Evolutionary conservation across 1,140 invertebrate genomes (phyloP), one percentile per base, ranked within the genome.

Genomic region (fruit fly (Drosophila melanogaster)): DNA sequence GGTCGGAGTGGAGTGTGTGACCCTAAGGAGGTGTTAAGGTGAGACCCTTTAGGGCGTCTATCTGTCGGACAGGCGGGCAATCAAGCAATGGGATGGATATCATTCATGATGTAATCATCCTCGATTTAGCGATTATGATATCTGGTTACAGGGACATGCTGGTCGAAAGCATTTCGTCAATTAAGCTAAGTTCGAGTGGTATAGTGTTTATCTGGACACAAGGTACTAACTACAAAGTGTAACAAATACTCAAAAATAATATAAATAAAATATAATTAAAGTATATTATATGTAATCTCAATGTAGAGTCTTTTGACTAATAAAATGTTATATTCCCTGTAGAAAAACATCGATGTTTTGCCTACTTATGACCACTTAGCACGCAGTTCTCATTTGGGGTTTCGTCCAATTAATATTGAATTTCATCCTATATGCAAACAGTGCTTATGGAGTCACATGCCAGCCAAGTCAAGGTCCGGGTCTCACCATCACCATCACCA

Each of bases 1-100:
- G 35, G 8, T 6, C 22, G 33, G 60, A 64, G 69, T 60, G 37
- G 53, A 64, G 69, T 60, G 57, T 73, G 56, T 41, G 72, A 75
- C 73, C 73, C 74, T 60, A 69, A 61, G 53, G 46, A 77, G 74
- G 74, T 62, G 74, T 77, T 62, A 77, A 77, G 75, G 75, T 77
- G 74, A 76, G 61, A 75, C 51, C 46, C 71, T 35, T 59, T 15
- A 38, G 50, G 41, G 56, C 51, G 50, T 56, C 60, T 67, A 69
- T 69, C 74, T 67, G 58, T 76, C 62, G 54, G 62, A 12, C 50
- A 67, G 22, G 54, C 67, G 62, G 55, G 53, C 66, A 77, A 55
- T 24, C 64, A 55, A 56, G 30, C 6, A 14, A 15, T n/a, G 59
- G 58, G 40, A 65, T 0, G 8, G 1, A 22, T 22, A 22, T 22